Percentiles rank a stretch among this genome's conserved stretches.
Evolutionary conservation across 2,888 invertebrate genomes (phyloP).

Genomic region (Oegoconia quadripuncta): DNA sequence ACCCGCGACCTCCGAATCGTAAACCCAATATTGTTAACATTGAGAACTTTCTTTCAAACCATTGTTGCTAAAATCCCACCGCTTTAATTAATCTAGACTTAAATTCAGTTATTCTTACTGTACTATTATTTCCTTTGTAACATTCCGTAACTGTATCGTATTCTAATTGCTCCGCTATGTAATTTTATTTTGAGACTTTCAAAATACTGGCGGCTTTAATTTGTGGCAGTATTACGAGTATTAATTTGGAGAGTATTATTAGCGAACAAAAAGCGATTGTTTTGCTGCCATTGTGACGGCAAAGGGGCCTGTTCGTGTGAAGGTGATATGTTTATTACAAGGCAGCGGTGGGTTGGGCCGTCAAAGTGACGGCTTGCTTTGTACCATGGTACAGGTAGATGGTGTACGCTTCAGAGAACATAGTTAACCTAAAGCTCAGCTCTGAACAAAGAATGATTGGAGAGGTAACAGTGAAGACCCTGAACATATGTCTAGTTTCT

Average conservation of each 20-base stretch:
- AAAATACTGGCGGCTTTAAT: slow-evolving; percentile 25
- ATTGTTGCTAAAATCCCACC: too few relatives aligned
- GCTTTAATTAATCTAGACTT: not conserved
- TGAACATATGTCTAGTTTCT: too few relatives aligned
- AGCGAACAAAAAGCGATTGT: slow-evolving; percentile 50
- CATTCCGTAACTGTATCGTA: not conserved
- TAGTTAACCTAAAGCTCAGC: too few relatives aligned
- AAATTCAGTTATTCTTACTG: not conserved
- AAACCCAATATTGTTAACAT: too few relatives aligned
- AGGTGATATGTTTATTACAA: slow-evolving; percentile 63
- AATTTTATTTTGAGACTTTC: slow-evolving; percentile 5
- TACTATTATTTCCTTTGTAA: not conserved
- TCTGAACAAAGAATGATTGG: too few relatives aligned
- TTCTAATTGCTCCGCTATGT: not conserved
- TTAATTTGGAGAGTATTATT: too few relatives aligned
- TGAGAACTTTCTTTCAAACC: too few relatives aligned
- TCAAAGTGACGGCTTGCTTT: slow-evolving; percentile 22
- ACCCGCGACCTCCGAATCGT: too few relatives aligned
- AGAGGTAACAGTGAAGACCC: too few relatives aligned
- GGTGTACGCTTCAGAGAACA: too few relatives aligned
- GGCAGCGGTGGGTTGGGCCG: slow-evolving; percentile 31
- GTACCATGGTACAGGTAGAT: not conserved
- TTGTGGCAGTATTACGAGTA: too few relatives aligned
- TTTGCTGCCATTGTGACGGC: slow-evolving; percentile 41
- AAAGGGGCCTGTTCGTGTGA: slow-evolving; percentile 39